Base-by-base conservation (phyloP, 2,888 invertebrate genomes). In the Cosmopolites sordidus region DNA sequence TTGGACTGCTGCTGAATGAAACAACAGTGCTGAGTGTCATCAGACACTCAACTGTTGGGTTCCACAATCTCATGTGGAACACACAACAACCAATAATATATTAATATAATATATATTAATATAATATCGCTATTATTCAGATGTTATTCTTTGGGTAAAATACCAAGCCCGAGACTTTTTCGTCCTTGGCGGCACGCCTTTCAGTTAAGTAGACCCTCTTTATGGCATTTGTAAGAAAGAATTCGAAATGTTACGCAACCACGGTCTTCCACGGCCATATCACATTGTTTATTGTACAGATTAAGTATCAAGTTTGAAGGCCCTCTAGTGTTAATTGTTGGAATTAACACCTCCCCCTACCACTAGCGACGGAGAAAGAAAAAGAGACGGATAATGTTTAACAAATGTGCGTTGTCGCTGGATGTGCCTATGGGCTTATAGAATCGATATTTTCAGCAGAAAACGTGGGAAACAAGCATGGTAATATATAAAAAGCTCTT, bases 231-330 rank as follows among this genome's bases (percentile, higher is more conserved):
- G 64, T 67, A 64, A 65, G 62, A 66, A 63, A 64, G 68, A 69
- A 69, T 68, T 68, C 63, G 33, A 60, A 67, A 65, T 62, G 64
- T 69, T 69, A 69, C 68, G 68, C 66, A 69, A 69, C 66, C 61
- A 56, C 58, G 60, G 58, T 58, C 49, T 51, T 58, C 56, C 40
- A 54, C 47, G 41, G 43, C 41, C 29, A 46, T 44, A 48, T 50
- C 52, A 43, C 51, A 53, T 59, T 62, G 60, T 60, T 63, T 62
- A 63, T 62, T 65, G 62, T 65, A 58, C 58, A 52, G 58, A 59
- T 55, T 54, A 55, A 41, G 55, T 55, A 43, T 55, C 46, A 51
- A 51, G 51, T 55, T 55, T 55, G 47, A 37, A 55, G 47, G 51
- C 40, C 50, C 48, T 54, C 49, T 50, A 14, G 29, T 33, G 55